A percentile compares a stretch with the other conserved stretches of the same genome.
Evolutionary conservation across 2,113 vertebrate genomes (phyloP).

Genomic region (Pao palembangensis): DNA sequence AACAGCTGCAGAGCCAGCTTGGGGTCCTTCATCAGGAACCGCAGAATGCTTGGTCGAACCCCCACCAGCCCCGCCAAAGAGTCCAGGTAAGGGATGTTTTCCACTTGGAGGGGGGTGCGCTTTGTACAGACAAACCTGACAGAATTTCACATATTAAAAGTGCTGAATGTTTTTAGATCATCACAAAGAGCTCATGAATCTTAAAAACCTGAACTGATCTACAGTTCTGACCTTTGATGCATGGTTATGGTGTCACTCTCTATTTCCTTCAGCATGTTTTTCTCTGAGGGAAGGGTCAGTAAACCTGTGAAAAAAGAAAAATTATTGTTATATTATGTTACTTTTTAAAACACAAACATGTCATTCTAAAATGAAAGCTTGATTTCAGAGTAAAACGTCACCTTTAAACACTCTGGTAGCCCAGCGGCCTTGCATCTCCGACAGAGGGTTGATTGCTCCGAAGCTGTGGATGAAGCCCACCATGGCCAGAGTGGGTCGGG

Average conservation of each 20-base stretch:
- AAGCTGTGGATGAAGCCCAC: conserved; percentile 79
- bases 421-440: conserved; percentile 87
- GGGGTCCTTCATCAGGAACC: conserved; percentile 80
- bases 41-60: conserved; percentile 68
- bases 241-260: conserved; percentile 62
- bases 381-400: conserved; percentile 36
- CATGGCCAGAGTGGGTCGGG: conserved; percentile 81
- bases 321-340: not conserved
- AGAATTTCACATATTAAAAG: not conserved
- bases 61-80: conserved; percentile 75
- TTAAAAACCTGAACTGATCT: not conserved
- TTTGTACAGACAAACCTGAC: conserved; percentile 33
- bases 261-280: conserved; percentile 68
- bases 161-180: not conserved
- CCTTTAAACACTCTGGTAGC: conserved; percentile 82
- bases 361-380: not conserved
- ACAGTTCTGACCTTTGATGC: conserved; percentile 56
- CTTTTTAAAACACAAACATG: not conserved
- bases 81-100: conserved; percentile 78
- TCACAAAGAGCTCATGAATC: not conserved
- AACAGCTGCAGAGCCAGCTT: conserved; percentile 74
- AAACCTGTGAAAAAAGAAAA: conserved; percentile 42
- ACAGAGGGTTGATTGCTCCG: conserved; percentile 81
- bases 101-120: conserved; percentile 71
- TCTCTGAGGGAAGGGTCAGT: conserved; percentile 54